Conservation (phyloP, 2,113 vertebrate genomes). For the Pleuronectes platessa region DNA sequence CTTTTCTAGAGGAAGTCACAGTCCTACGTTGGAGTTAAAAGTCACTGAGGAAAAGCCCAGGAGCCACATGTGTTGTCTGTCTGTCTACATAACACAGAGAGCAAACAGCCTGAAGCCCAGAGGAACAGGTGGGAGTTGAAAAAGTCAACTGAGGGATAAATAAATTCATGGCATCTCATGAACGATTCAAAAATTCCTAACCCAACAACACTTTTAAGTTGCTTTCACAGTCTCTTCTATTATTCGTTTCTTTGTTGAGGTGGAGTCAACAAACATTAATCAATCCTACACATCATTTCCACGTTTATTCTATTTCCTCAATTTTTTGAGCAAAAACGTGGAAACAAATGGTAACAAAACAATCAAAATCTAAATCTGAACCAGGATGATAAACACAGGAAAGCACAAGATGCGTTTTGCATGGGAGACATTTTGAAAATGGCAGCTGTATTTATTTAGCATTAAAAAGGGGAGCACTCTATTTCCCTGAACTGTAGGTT, state of each 20-base stretch:
- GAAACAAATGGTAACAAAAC: background rate
- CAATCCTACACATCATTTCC: background rate
- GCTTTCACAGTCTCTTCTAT: background rate
- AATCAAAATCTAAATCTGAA: background rate
- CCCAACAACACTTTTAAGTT: background rate
- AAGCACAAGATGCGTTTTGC: background rate
- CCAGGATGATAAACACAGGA: background rate
- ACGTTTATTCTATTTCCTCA: background rate
- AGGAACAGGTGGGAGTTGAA: background rate
- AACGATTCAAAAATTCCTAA: background rate
- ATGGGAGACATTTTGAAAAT: background rate
- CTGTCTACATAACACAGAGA: background rate
- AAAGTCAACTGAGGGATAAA: background rate
- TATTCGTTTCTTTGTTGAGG: background rate
- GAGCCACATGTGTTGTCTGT: background rate
- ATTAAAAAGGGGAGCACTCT: no score
- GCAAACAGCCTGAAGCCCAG: background rate
- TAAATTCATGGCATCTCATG: background rate
- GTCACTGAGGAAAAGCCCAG: constrained; percentile 13
- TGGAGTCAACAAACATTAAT: background rate
- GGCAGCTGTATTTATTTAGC: background rate
- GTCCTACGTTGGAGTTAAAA: constrained; percentile 1
- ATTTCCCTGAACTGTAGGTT: background rate
- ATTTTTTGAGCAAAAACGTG: background rate
- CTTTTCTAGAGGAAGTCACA: constrained; percentile 5